These are phyloP conservation scores for Archilochus colubris DNA, from an alignment of 2,113 vertebrate species.

Conservation along the genomic window DNA sequence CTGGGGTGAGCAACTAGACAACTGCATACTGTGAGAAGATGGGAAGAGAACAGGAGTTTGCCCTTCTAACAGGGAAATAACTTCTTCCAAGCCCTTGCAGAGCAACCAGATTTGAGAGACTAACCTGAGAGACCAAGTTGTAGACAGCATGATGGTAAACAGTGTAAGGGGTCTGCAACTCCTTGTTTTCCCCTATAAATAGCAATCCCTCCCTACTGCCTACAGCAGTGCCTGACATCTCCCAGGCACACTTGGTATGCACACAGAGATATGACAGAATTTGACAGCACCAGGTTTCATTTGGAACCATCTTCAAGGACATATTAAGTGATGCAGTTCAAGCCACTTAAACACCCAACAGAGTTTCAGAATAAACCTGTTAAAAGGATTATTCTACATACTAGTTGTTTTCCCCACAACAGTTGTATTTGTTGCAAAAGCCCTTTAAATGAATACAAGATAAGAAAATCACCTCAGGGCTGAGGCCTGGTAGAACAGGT, in stretches of 20 bases:
- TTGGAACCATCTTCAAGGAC: slow-evolving; percentile 39
- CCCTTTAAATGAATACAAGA: neutral
- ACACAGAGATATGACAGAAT: neutral
- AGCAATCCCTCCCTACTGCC: neutral
- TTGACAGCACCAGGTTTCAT: slow-evolving; percentile 6
- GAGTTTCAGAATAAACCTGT: slow-evolving; percentile 34
- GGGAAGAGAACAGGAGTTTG: neutral
- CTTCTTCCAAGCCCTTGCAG: neutral
- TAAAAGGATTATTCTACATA: slow-evolving; percentile 43
- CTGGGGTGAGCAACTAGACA: neutral
- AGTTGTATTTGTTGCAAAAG: slow-evolving; percentile 30
- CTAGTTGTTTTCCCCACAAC: neutral
- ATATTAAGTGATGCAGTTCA: neutral
- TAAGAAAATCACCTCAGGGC: slow-evolving; percentile 9
- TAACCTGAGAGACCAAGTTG: neutral
- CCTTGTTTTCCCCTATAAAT: neutral
- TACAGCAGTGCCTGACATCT: neutral
- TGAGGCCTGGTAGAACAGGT: neutral
- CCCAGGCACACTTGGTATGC: neutral
- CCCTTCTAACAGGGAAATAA: neutral
- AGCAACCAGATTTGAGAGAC: neutral
- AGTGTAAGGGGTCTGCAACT: neutral
- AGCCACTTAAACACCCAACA: slow-evolving; percentile 16
- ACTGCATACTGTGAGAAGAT: neutral
- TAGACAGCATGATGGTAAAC: neutral